These are phyloP conservation scores for Crocodylus rhombifer DNA, from an alignment of 2,797 vertebrate species.

Conservation along the genomic window DNA sequence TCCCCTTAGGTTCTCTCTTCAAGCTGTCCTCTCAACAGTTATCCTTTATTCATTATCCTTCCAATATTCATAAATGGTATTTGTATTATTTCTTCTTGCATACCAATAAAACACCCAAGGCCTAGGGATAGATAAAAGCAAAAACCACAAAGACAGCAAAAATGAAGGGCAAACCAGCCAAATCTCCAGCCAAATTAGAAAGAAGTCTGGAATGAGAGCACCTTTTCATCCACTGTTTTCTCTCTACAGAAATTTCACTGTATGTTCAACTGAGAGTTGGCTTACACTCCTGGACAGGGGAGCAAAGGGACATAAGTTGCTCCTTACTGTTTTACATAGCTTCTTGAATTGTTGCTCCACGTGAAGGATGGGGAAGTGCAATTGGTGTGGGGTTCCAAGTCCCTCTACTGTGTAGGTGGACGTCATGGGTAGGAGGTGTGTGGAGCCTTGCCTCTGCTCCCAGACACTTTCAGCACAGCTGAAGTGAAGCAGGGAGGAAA, in stretches of 20 bases:
- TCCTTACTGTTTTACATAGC: not conserved
- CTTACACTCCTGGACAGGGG: not conserved
- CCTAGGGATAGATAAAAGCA: not conserved
- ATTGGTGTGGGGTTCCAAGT: not conserved
- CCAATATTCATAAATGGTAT: not conserved
- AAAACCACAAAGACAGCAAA: not conserved
- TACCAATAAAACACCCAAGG: not conserved
- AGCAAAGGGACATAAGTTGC: not conserved
- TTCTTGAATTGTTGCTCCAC: not conserved
- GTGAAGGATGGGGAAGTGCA: not conserved
- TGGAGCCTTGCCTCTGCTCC: not conserved
- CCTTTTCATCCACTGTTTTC: not conserved
- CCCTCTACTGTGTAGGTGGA: not conserved
- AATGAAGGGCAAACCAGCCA: not conserved
- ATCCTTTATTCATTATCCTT: not conserved
- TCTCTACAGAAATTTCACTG: not conserved
- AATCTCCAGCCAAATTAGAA: not conserved
- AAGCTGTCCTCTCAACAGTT: not conserved
- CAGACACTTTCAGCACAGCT: not conserved
- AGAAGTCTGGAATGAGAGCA: not conserved
- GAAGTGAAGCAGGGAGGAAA: too few species aligned
- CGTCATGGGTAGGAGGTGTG: not conserved
- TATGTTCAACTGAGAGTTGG: not conserved
- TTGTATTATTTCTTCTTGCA: fast-evolving
- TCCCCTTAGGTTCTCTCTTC: not conserved